Base-by-base conservation (phyloP, 2,888 invertebrate species). In the Drosophila bunnanda region DNA sequence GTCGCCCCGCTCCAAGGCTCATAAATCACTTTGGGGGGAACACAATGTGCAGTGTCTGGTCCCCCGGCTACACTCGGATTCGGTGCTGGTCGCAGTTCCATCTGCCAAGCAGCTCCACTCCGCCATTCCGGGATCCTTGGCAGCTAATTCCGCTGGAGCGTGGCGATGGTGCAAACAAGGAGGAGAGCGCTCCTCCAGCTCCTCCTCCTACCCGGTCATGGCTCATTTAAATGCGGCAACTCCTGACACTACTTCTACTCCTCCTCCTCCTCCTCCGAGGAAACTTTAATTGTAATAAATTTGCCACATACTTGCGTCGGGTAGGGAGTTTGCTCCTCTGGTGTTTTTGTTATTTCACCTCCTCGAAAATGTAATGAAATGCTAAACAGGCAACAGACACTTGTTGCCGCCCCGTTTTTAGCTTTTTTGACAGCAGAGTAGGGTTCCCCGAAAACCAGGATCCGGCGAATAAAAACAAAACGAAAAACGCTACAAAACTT, bases 251-350 rank as follows among this genome's bases (percentile, higher is more conserved):
- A 32, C 53, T 30, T 15, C 30, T 44, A 2, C 25, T 28, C 32
- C 48, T 67, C 64, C 64, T 64, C 3, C 38, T 50, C 71, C 36
- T 52, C 30, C 52, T 17, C 32, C 13, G 15, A 22, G 10, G 54
- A 77, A 82, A 68, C 80, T 82, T 86, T 80, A 88, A 88, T 88
- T 88, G 82, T 67, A 88, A 86, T 88, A 80, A 82, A 88, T 83
- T 78, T 82, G 57, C 75, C 70, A 82, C 80, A 79, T 70, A 66
- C 53, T 62, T 60, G 36, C 34, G 50, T 41, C 8, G 43, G 43
- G 25, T 25, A 25, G 25, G 25, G 25, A 25, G 25, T 25, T 25
- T 25, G 46, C 4, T 13, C 1, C 34, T 34, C 41, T 22, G 22
- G 43, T 22, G 32, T 17, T 46, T 46, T 28, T 46, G 38, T 13